Evolutionary conservation across 2,113 vertebrate species (phyloP).

Genomic region (Laticauda laticaudata): DNA sequence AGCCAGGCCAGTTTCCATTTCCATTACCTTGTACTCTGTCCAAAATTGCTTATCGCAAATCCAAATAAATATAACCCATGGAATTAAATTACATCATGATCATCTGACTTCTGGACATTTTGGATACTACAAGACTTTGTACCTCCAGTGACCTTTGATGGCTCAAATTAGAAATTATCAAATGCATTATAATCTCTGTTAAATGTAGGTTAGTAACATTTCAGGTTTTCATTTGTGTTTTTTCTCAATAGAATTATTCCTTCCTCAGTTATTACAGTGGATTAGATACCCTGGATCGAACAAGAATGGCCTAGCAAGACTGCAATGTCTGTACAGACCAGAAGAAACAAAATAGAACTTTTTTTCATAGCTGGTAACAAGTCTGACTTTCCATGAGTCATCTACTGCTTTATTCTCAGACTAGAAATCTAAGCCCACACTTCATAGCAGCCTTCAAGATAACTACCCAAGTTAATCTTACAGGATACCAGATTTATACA

Average conservation of each 20-base stretch:
- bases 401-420: not conserved
- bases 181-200: not conserved
- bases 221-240: not conserved
- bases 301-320: not conserved
- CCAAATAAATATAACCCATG: not conserved
- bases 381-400: not conserved
- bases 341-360: not conserved
- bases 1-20: not conserved
- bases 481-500: not conserved
- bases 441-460: not conserved
- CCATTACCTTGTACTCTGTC: not conserved
- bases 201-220: not conserved
- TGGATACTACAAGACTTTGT: not conserved
- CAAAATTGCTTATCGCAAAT: not conserved
- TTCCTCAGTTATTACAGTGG: not conserved
- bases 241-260: not conserved
- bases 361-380: not conserved
- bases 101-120: not conserved
- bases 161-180: not conserved
- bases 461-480: not conserved
- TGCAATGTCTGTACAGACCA: not conserved
- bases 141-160: not conserved
- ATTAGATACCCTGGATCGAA: not conserved
- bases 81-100: not conserved
- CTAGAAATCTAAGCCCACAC: not conserved